Evolutionary conservation across 2,113 vertebrate genomes (phyloP).

Genomic region (Podarcis muralis): DNA sequence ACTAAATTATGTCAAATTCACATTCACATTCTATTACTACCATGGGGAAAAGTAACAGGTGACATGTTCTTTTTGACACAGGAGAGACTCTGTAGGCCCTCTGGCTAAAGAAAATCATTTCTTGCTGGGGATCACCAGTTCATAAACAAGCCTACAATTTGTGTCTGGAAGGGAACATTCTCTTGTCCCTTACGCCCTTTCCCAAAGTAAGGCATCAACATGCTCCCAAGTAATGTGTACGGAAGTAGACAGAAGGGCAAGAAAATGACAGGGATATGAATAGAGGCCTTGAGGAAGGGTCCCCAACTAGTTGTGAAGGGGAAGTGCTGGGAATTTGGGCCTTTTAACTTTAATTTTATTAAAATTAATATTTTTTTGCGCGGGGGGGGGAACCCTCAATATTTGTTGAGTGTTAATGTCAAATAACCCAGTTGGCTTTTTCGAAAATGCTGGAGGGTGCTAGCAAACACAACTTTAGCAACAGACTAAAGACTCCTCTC

Average conservation of each 20-base stretch:
- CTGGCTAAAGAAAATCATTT: neutral
- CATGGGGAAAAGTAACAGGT: neutral
- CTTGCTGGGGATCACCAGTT: neutral
- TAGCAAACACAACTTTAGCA: neutral
- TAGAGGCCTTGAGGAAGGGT: too few species aligned
- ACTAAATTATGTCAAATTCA: too few species aligned
- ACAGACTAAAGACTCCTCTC: neutral
- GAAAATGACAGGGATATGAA: too few species aligned
- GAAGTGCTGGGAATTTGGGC: neutral
- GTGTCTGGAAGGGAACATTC: neutral
- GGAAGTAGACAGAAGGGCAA: neutral
- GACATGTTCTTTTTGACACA: neutral
- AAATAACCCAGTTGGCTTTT: neutral
- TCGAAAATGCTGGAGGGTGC: neutral
- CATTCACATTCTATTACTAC: neutral
- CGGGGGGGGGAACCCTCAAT: neutral
- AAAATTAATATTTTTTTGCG: neutral
- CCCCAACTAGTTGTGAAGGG: neutral
- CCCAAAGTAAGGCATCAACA: too few species aligned
- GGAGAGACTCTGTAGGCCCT: neutral
- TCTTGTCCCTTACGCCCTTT: too few species aligned
- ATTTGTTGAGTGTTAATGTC: neutral
- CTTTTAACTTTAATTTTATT: neutral
- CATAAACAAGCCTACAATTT: neutral
- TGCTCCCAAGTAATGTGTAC: too few species aligned